A percentile compares a stretch with the other conserved stretches of the same genome.
Conservation (phyloP, 2,113 vertebrate genomes). For the Myotis lucifugus region DNA sequence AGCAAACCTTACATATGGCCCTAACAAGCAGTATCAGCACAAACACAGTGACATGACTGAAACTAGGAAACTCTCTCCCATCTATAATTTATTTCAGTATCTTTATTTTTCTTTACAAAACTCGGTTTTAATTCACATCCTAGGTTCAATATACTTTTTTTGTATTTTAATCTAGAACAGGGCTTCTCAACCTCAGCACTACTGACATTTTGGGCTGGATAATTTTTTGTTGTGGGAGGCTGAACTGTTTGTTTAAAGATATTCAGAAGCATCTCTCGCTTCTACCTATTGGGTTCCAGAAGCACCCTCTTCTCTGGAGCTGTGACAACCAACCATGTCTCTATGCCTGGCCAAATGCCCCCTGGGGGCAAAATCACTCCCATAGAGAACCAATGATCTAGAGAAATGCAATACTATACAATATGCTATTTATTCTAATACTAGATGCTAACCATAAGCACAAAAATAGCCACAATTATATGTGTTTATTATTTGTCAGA, state of each 20-base stretch:
- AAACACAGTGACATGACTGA: background rate
- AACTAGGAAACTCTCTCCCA: background rate
- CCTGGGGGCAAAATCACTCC: background rate
- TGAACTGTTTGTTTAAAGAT: background rate
- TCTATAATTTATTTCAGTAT: background rate
- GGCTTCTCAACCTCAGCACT: background rate
- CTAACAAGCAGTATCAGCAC: background rate
- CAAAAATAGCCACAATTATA: background rate
- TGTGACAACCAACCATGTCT: background rate
- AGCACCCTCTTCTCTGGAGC: background rate
- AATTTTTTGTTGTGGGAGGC: fast-evolving
- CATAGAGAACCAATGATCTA: background rate
- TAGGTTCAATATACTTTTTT: background rate
- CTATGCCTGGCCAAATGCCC: background rate
- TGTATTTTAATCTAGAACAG: too few relatives aligned
- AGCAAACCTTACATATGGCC: fast-evolving
- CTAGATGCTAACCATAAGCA: background rate
- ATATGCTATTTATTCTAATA: background rate
- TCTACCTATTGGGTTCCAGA: background rate
- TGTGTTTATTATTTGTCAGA: background rate
- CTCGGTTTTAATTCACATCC: background rate
- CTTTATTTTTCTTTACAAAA: background rate
- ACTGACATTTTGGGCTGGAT: background rate
- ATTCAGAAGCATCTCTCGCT: background rate
- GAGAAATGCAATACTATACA: background rate